These are phyloP conservation scores for Hydrolagus affinis DNA, from an alignment of 2,113 vertebrate genomes.

Conservation along the genomic window DNA sequence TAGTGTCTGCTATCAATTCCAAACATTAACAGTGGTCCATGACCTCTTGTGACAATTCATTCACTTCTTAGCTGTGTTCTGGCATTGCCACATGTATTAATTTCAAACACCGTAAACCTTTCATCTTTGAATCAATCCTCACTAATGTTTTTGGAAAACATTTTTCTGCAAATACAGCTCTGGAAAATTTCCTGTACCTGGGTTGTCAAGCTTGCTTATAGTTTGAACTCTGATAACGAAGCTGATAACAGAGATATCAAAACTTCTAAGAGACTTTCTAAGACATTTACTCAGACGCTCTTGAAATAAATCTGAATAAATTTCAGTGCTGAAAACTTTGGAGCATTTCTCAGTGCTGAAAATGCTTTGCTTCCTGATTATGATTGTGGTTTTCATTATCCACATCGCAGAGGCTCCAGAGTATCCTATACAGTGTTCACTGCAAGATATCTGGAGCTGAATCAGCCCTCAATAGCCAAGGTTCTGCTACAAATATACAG, in stretches of 20 bases:
- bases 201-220: background rate
- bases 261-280: background rate
- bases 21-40: background rate
- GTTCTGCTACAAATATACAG: too few relatives aligned
- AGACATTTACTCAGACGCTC: too few relatives aligned
- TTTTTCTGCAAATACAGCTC: background rate
- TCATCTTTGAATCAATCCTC: background rate
- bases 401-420: background rate
- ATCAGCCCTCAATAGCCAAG: too few relatives aligned
- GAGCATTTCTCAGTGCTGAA: background rate
- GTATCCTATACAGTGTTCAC: too few relatives aligned
- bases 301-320: background rate
- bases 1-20: background rate
- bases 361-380: background rate
- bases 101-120: background rate
- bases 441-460: too few relatives aligned
- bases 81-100: background rate
- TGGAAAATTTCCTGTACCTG: background rate
- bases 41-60: background rate
- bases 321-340: too few relatives aligned
- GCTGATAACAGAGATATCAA: background rate
- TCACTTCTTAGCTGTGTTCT: background rate
- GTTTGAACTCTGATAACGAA: background rate
- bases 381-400: background rate
- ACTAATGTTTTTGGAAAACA: background rate